Evolutionary conservation across 1,140 invertebrate species (phyloP), one percentile per base, ranked within the genome.

Genomic region (Latrodectus geometricus): DNA sequence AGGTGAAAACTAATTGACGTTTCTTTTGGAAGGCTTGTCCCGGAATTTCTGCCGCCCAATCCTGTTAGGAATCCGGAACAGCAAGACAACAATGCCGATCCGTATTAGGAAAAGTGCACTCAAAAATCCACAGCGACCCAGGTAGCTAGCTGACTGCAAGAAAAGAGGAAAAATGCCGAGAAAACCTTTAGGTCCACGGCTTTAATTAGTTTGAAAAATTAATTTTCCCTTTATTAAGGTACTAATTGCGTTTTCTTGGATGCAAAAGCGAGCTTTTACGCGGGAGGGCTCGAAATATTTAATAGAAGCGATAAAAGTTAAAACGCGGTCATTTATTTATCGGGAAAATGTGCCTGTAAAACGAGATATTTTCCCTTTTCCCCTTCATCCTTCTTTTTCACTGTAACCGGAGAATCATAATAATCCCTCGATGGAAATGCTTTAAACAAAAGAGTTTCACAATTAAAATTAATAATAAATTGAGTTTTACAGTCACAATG

Each of bases 171-270:
- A 61, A 86, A 78, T 48, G 75, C 23, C 17, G 54, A 17, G 54
- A 78, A 86, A 86, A 86, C 73, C 73, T 54, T 0, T 20, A 81
- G 73, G 82, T 56, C 70, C 35, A 35, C 61, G n/a, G 49, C 66
- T 86, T 79, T 86, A 86, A 86, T 86, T 87, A 80, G 85, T 79
- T 80, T 87, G 85, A 87, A 87, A 87, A 87, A 87, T 87, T 87
- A 87, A 87, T 87, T 87, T 80, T 80, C 68, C 70, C 76, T 79
- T 87, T 76, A 87, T 87, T 87, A 87, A 87, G 66, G 76, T 50
- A 56, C 85, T 87, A 87, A 87, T 87, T 87, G 80, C 77, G 69
- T 87, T 80, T 79, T 76, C 74, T 78, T 69, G 85, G 61, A 35
- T 74, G 80, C 23, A n/a, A 70, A 50, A 81, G 77, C 72, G 70